Conservation (phyloP, 1,140 invertebrate species). For the Halictus rubicundus region DNA sequence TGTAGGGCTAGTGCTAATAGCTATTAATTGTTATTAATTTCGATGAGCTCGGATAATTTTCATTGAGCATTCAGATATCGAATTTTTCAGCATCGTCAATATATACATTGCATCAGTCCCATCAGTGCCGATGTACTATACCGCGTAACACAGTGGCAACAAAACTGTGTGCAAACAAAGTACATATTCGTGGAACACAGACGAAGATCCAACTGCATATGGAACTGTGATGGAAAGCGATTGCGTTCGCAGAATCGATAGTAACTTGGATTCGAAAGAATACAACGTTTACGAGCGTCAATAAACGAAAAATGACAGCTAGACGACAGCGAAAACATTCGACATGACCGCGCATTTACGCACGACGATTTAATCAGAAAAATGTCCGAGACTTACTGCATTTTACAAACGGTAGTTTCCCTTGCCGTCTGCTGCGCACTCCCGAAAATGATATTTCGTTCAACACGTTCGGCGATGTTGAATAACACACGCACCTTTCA, state of each 20-base stretch:
- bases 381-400: constrained; percentile 39
- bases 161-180: constrained; percentile 1
- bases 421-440: background rate
- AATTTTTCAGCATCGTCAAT: too few relatives aligned
- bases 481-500: constrained; percentile 32
- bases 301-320: constrained; percentile 41
- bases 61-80: too few relatives aligned
- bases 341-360: background rate
- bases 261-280: background rate
- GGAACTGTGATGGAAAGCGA: background rate
- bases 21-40: too few relatives aligned
- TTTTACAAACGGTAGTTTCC: constrained; percentile 14
- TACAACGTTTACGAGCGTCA: background rate
- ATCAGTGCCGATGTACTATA: too few relatives aligned
- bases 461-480: background rate
- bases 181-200: background rate
- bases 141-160: background rate
- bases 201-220: background rate
- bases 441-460: constrained; percentile 15
- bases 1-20: too few relatives aligned
- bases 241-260: background rate
- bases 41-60: too few relatives aligned
- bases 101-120: too few relatives aligned
- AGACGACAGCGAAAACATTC: background rate
- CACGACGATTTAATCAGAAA: background rate